A percentile compares a stretch with the other conserved stretches of the same genome.
Conservation (phyloP, 2,888 invertebrate species). For the Apotomis capreana region DNA sequence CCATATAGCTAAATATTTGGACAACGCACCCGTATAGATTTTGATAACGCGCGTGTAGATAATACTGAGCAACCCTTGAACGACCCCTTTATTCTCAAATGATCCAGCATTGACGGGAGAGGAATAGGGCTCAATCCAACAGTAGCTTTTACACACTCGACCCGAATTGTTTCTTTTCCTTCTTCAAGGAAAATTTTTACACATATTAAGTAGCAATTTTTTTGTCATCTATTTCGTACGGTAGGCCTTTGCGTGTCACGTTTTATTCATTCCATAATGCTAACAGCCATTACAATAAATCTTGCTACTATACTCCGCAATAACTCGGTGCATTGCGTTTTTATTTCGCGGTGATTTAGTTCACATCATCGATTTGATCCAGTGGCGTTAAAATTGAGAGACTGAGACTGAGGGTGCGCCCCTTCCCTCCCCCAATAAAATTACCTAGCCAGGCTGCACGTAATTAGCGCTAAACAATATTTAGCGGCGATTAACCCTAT, state of each 20-base stretch:
- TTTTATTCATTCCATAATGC: slow-evolving; percentile 31
- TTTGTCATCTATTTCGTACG: slow-evolving; percentile 30
- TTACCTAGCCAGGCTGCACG: slow-evolving; percentile 64
- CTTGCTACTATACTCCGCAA: slow-evolving; percentile 44
- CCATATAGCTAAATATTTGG: neutral
- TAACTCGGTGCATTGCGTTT: slow-evolving; percentile 51
- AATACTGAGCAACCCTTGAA: neutral
- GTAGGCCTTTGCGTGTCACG: slow-evolving; percentile 32
- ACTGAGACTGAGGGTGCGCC: slow-evolving; percentile 42
- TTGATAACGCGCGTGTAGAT: neutral
- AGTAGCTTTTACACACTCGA: neutral
- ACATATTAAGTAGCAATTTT: slow-evolving; percentile 10
- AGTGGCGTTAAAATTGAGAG: slow-evolving; percentile 39
- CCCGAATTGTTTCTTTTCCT: neutral
- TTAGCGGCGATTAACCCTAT: slow-evolving; percentile 70
- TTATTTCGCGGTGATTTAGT: slow-evolving; percentile 48
- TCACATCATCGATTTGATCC: slow-evolving; percentile 43
- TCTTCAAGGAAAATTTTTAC: slow-evolving; percentile 4
- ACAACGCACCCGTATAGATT: neutral
- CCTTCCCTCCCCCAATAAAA: slow-evolving; percentile 52
- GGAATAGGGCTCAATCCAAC: neutral
- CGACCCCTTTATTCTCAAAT: neutral
- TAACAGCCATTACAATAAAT: slow-evolving; percentile 43
- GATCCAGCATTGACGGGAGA: neutral
- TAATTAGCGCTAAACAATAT: slow-evolving; percentile 75